These are phyloP conservation scores for Listronotus oregonensis DNA, from an alignment of 1,140 invertebrate species.

Conservation along the genomic window DNA sequence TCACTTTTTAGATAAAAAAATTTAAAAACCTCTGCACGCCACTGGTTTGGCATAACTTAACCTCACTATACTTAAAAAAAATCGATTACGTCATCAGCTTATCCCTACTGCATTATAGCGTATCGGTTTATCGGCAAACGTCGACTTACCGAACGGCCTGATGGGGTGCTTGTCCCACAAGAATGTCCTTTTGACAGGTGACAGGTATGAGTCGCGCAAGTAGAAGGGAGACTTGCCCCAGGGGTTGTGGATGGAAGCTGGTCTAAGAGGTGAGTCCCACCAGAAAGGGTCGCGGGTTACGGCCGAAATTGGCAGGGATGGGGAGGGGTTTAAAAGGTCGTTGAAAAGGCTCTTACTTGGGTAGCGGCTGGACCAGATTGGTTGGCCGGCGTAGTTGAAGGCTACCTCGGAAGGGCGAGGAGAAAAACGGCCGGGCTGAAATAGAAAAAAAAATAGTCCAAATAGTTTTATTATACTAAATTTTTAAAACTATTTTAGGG, in stretches of 20 bases:
- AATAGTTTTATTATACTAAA: too few relatives aligned
- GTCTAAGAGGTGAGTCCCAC: slow-evolving; percentile 77
- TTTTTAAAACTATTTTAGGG: too few relatives aligned
- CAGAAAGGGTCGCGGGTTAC: slow-evolving; percentile 83
- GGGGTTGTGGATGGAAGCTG: slow-evolving; percentile 66
- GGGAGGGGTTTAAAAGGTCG: slow-evolving; percentile 77
- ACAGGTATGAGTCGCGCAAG: slow-evolving; percentile 83
- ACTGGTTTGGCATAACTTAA: too few relatives aligned
- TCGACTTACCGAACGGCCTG: slow-evolving; percentile 77
- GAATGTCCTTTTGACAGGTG: slow-evolving; percentile 84
- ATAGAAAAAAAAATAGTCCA: slow-evolving; percentile 34
- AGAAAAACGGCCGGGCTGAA: slow-evolving; percentile 55
- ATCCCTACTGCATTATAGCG: slow-evolving; percentile 15
- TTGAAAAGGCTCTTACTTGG: slow-evolving; percentile 68
- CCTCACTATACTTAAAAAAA: neutral
- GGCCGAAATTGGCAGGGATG: slow-evolving; percentile 73
- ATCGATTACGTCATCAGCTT: slow-evolving; percentile 13
- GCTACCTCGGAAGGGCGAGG: slow-evolving; percentile 68
- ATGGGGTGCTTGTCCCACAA: slow-evolving; percentile 87
- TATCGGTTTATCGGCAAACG: slow-evolving; percentile 19
- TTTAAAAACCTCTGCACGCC: too few relatives aligned
- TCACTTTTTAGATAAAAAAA: too few relatives aligned
- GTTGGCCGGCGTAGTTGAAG: slow-evolving; percentile 72
- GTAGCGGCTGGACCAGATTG: slow-evolving; percentile 71
- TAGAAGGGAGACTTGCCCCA: slow-evolving; percentile 75